phyloP scores from a whole-genome alignment of 2,113 vertebrate species.

The Psophia crepitans region DNA sequence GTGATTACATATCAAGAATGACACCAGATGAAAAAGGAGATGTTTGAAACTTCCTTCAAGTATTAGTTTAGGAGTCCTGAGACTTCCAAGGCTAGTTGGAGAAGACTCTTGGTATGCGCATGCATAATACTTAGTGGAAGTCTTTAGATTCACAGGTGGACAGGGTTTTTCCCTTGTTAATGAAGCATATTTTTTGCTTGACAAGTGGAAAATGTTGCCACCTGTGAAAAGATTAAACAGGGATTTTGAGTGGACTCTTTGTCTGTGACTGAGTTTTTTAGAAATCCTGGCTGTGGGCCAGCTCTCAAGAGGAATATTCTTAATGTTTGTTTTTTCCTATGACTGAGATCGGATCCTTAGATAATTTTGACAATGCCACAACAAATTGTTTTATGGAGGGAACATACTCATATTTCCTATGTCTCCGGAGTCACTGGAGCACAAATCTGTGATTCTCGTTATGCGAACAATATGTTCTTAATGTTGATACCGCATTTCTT shows the following conservation, averaged over 20 bases:
- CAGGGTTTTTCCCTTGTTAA: background rate
- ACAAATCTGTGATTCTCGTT: constrained; percentile 7
- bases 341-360: background rate
- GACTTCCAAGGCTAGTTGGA: background rate
- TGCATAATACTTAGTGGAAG: background rate
- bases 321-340: constrained; percentile 46
- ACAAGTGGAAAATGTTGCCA: constrained; percentile 6
- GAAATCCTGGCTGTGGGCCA: background rate
- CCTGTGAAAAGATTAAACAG: constrained; percentile 6
- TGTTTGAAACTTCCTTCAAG: constrained; percentile 16
- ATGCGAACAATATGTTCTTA: constrained; percentile 36
- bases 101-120: background rate
- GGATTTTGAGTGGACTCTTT: constrained; percentile 13
- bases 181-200: background rate
- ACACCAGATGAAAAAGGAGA: constrained; percentile 13
- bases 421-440: constrained; percentile 20
- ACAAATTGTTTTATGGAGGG: constrained; percentile 17
- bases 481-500: background rate
- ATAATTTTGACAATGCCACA: constrained; percentile 53
- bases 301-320: constrained; percentile 37
- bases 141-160: background rate
- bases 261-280: background rate
- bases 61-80: background rate
- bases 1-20: background rate
- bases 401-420: background rate